Evolutionary conservation across 2,797 vertebrate genomes (phyloP).

Genomic region (Enteromius trimaculatus): DNA sequence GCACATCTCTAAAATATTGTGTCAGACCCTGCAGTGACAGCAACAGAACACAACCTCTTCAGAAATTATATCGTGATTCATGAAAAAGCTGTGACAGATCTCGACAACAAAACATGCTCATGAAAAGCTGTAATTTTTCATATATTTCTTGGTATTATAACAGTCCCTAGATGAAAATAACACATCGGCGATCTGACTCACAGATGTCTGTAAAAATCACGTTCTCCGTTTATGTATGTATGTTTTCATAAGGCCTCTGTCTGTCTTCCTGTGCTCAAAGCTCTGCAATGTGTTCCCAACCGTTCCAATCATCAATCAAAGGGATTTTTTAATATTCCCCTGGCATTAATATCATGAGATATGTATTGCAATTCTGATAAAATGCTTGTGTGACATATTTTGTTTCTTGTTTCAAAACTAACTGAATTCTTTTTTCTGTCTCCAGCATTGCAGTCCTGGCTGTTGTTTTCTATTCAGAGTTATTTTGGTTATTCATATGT

Average conservation of each 20-base stretch:
- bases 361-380: background rate
- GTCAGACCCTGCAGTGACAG: background rate
- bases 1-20: background rate
- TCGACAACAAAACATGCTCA: background rate
- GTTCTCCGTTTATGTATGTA: background rate
- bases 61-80: background rate
- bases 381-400: background rate
- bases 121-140: background rate
- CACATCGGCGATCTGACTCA: background rate
- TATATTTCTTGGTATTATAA: background rate
- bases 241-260: background rate
- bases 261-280: background rate
- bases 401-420: conserved; percentile 1
- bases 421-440: background rate
- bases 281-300: background rate
- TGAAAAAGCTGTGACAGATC: background rate
- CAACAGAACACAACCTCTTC: background rate
- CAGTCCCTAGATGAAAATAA: background rate
- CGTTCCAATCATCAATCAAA: conserved; percentile 1
- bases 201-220: background rate
- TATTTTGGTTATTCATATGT: background rate
- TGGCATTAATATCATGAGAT: conserved; percentile 3
- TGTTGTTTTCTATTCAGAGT: background rate
- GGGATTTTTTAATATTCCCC: conserved; percentile 10
- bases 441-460: background rate